Evolutionary conservation across 2,888 invertebrate species (phyloP), one percentile per base, ranked within the genome.

Genomic region (Melitaea athalia): DNA sequence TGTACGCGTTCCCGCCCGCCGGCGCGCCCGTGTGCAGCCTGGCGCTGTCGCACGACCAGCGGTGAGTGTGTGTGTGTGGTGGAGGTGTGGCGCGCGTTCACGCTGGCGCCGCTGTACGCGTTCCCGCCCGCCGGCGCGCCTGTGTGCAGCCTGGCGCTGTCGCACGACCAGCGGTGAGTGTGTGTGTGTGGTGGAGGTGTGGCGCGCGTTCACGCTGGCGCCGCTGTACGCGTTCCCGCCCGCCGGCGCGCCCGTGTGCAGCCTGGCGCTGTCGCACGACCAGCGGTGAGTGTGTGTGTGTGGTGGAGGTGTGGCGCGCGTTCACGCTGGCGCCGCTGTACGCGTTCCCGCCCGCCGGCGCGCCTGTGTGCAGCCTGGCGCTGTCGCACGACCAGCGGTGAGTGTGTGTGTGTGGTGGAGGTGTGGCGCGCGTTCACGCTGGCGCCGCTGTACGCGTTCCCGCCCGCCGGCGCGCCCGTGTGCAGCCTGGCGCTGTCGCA

Each of bases 301-400:
- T 99, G 78, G 99, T 99, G 77, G 98, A 99, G 93, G 98, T 99
- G 74, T 99, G 99, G 98, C 95, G 99, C 85, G 98, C 99, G 67
- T 98, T 98, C 93, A 99, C 99, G 83, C 95, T 99, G 78, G 98
- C 98, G 78, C 95, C 99, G 78, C 95, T 99, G 14, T 99, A 99
- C 93, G 98, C 99, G 76, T 99, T 98, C 94, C 99, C 99, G 81
- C 97, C 98, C 70, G 98, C 98, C 92, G 99, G 99, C 93, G 97
- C 98, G 91, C 96, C 98, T 84, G 97, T 99, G 76, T 94, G 97
- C 78, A 98, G 98, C 65, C 94, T 99, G 75, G 99, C 99, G 74
- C 95, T 99, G 77, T 97, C 98, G 72, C 99, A 99, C 92, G 99
- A 99, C 94, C 99, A 99, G 94, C 98, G 98, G 99, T 99, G 24